A percentile compares a stretch with the other conserved stretches of the same genome.
Evolutionary conservation across 1,140 invertebrate species (phyloP).

Genomic region (Limonius californicus): DNA sequence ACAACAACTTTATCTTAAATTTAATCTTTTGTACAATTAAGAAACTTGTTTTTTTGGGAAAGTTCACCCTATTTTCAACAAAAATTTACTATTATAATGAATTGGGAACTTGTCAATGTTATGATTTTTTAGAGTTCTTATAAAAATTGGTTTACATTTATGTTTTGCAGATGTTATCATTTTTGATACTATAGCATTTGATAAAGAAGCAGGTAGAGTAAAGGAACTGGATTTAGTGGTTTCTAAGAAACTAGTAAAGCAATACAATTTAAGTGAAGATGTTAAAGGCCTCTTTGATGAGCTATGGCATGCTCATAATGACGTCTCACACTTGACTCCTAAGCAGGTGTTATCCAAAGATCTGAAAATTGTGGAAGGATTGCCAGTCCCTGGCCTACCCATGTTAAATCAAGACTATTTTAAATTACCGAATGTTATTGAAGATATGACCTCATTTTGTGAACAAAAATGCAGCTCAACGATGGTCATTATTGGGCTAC

Average conservation of each 20-base stretch:
- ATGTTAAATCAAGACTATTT: constrained; percentile 54
- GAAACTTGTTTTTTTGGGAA: no score
- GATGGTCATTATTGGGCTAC: constrained; percentile 54
- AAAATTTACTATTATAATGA: no score
- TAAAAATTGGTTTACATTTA: constrained; percentile 1
- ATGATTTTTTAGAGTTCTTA: no score
- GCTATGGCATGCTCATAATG: constrained; percentile 46
- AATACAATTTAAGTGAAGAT: constrained; percentile 38
- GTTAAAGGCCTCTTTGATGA: constrained; percentile 41
- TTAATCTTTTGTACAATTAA: no score
- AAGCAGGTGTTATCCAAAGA: constrained; percentile 51
- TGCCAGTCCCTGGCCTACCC: constrained; percentile 50
- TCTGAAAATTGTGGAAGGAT: constrained; percentile 46
- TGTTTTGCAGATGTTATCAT: constrained; percentile 66
- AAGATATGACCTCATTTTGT: constrained; percentile 50
- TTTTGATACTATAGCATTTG: constrained; percentile 69
- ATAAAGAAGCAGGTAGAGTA: constrained; percentile 55
- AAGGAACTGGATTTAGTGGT: constrained; percentile 59
- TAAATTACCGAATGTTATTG: constrained; percentile 42
- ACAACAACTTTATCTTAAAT: constrained; percentile 13
- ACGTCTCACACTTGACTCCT: constrained; percentile 46
- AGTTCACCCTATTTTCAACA: no score
- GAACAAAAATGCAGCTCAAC: constrained; percentile 42
- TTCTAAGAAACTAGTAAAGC: constrained; percentile 49
- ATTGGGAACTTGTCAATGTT: no score